These are phyloP conservation scores for Alexandromys fortis DNA, from an alignment of 2,113 vertebrate species.

Conservation along the genomic window DNA sequence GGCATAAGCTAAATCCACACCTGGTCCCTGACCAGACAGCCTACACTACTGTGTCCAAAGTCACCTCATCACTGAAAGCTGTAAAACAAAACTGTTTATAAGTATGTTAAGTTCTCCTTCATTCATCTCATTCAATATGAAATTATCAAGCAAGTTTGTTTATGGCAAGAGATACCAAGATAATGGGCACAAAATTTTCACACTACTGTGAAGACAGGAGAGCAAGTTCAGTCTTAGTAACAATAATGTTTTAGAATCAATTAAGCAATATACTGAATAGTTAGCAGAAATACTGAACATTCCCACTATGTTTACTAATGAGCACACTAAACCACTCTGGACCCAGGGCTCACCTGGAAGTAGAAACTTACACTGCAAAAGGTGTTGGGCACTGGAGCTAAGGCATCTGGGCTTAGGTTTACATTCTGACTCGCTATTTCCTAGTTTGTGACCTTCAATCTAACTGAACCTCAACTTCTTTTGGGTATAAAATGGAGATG, in stretches of 20 bases:
- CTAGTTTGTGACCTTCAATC: background rate
- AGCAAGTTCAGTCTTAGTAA: constrained; percentile 10
- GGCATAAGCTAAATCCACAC: background rate
- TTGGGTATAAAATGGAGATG: constrained; percentile 30
- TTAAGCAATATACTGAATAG: background rate
- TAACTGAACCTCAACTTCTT: background rate
- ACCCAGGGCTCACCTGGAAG: background rate
- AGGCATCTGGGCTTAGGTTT: background rate
- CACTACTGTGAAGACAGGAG: constrained; percentile 10
- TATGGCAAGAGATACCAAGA: background rate
- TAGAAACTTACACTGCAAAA: background rate
- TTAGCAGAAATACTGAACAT: background rate
- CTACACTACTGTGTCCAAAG: background rate
- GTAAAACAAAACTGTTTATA: constrained; percentile 28
- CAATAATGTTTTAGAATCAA: background rate
- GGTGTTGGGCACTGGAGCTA: background rate
- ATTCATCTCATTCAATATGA: background rate
- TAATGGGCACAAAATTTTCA: constrained; percentile 45
- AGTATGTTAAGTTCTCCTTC: background rate
- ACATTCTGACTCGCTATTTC: background rate
- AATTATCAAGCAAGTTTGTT: constrained; percentile 13
- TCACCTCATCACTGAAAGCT: background rate
- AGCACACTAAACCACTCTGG: background rate
- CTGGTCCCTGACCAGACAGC: background rate
- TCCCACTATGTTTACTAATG: background rate